A percentile compares a stretch with the other conserved stretches of the same genome.
Conservation (phyloP, 2,888 invertebrate genomes). For the Elegia similella region DNA sequence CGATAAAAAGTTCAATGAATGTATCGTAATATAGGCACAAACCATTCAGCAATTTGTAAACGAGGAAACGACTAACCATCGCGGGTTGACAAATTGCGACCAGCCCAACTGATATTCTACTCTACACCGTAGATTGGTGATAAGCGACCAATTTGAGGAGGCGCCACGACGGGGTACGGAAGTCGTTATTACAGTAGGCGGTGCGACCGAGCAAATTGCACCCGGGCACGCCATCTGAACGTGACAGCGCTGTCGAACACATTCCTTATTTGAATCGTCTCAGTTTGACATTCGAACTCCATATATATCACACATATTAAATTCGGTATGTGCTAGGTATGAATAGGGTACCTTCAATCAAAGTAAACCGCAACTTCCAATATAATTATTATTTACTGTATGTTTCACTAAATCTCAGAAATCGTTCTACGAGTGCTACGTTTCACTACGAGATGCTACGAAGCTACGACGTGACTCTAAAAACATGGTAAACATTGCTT, state of each 20-base stretch:
- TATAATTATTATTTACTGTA: neutral
- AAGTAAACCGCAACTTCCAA: neutral
- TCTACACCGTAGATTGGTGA: constrained; percentile 77
- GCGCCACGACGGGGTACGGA: constrained; percentile 80
- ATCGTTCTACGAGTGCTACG: constrained; percentile 5
- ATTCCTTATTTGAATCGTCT: constrained; percentile 77
- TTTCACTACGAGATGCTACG: neutral
- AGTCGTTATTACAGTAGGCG: constrained; percentile 81
- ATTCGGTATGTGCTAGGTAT: constrained; percentile 22
- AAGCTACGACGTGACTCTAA: neutral
- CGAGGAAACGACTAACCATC: constrained; percentile 56
- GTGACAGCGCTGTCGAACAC: constrained; percentile 80
- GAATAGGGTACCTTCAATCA: neutral
- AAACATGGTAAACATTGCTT: no score
- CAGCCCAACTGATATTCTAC: constrained; percentile 71
- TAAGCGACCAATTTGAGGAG: constrained; percentile 82
- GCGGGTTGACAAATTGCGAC: constrained; percentile 71
- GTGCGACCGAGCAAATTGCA: constrained; percentile 76
- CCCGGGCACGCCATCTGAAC: constrained; percentile 77
- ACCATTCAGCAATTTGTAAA: constrained; percentile 46
- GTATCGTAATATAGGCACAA: constrained; percentile 20
- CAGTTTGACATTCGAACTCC: constrained; percentile 62
- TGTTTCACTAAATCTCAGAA: neutral
- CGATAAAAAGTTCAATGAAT: neutral
- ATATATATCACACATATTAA: constrained; percentile 55